Evolutionary conservation across 2,888 invertebrate species (phyloP), one percentile per base, ranked within the genome.

Genomic region (Rotaria sp.): DNA sequence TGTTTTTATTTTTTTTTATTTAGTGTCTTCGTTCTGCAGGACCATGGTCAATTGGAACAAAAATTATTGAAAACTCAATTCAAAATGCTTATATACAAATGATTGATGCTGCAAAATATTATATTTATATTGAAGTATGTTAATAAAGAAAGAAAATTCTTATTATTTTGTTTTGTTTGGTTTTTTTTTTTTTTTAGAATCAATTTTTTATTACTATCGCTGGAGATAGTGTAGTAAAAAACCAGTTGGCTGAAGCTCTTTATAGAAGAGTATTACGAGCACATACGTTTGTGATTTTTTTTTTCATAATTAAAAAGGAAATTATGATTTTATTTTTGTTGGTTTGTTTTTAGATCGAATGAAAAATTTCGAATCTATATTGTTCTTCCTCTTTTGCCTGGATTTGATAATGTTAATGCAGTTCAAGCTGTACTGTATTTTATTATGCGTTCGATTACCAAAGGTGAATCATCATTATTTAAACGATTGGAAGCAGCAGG

Each of bases 361-460:
- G 93, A 94, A 87, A 92, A 92, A 13, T 97, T 97, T 92, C 93
- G 96, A n/a, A 96, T 96, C 84, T 96, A 93, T 92, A 94, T 97
- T 26, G 93, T 97, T 88, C 94, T 97, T 94, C 97, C 97, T 1
- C 92, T 97, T 13, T 91, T 97, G 89, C 97, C 97, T 0, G 97
- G 95, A 26, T 97, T 97, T 92, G 97, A 97, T 92, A 97, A 96
- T 96, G 96, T 0, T 95, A 94, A 38, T 21, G 94, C 96, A 0
- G 93, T 97, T 35, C 95, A 96, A 89, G 96, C 96, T 5, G 95
- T 98, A 89, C 96, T 96, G 0, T 96, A 98, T 90, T 98, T 97
- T 96, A 97, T 97, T 92, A 97, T 97, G 48, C 94, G 94, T 87
- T 97, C 97, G n/a, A 96, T 99, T 88, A 95, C 94, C 89, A 94